These are phyloP conservation scores for Anas acuta DNA, from an alignment of 2,797 vertebrate genomes.

Conservation along the genomic window DNA sequence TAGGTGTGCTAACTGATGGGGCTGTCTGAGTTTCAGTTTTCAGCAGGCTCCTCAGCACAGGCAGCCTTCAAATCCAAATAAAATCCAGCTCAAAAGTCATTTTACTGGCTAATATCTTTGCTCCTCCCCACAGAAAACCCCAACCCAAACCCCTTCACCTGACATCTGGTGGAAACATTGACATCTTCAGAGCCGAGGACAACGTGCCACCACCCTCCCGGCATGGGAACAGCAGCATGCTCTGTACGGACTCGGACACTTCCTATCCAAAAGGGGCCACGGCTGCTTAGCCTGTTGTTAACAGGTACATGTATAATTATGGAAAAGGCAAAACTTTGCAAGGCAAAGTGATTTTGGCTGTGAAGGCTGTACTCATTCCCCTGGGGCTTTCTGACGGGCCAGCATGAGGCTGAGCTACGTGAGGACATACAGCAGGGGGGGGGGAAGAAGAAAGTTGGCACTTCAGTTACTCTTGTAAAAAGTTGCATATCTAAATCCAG, in stretches of 20 bases:
- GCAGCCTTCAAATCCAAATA: background rate
- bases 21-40: background rate
- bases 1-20: rapidly evolving
- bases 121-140: background rate
- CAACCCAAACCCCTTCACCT: background rate
- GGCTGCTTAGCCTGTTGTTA: background rate
- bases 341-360: background rate
- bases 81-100: background rate
- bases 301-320: background rate
- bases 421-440: background rate
- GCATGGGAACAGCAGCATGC: background rate
- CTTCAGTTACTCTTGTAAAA: background rate
- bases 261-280: background rate
- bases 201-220: background rate
- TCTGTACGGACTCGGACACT: background rate
- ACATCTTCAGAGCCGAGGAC: background rate
- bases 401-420: background rate
- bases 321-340: background rate
- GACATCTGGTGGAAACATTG: background rate
- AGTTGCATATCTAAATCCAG: background rate
- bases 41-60: rapidly evolving
- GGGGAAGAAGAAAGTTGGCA: background rate
- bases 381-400: background rate
- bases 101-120: background rate
- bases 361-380: background rate